Conservation (phyloP, 2,797 vertebrate genomes). For the Argya squamiceps region DNA sequence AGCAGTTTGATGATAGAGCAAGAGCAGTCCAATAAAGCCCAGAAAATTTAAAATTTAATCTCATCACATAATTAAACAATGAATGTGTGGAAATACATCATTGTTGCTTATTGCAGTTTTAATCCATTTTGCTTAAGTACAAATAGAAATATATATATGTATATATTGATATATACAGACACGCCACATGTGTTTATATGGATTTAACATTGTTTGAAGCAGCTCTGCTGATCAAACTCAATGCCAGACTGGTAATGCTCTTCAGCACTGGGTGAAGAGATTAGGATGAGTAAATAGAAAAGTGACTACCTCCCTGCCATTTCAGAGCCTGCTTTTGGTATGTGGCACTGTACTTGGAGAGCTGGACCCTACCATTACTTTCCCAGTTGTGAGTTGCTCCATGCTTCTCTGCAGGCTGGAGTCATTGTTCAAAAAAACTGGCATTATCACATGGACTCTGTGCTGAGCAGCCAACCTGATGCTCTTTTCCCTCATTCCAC, state of each 20-base stretch:
- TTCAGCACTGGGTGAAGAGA: neutral
- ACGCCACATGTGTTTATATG: too few species aligned
- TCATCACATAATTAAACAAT: neutral
- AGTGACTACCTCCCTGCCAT: neutral
- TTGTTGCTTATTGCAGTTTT: neutral
- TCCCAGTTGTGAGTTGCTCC: neutral
- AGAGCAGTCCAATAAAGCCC: neutral
- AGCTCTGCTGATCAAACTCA: neutral
- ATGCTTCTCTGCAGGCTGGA: neutral
- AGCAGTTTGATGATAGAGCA: neutral
- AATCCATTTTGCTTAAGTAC: neutral
- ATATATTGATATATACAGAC: neutral
- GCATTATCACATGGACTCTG: neutral
- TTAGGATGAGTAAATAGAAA: neutral
- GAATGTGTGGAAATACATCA: neutral
- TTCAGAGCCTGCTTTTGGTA: neutral
- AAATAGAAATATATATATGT: neutral
- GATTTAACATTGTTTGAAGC: neutral
- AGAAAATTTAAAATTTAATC: neutral
- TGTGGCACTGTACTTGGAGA: neutral
- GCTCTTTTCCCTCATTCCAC: neutral
- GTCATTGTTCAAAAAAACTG: neutral
- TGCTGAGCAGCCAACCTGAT: neutral
- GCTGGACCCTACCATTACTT: neutral
- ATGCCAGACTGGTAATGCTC: neutral